Conservation (phyloP, 2,888 invertebrate genomes). For the Eupeodes luniger region DNA sequence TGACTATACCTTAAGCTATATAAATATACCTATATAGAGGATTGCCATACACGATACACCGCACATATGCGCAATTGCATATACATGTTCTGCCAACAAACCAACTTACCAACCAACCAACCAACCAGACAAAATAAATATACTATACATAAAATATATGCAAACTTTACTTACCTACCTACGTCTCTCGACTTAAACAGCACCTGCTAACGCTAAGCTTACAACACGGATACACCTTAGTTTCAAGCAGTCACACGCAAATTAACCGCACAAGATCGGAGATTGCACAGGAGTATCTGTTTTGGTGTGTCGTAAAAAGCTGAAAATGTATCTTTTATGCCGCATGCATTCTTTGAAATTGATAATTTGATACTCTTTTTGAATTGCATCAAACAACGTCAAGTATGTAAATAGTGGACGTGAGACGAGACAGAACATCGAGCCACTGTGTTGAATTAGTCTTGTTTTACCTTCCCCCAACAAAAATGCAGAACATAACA, state of each 20-base stretch:
- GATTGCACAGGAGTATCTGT: slow-evolving; percentile 51
- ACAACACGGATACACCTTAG: slow-evolving; percentile 66
- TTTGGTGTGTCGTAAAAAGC: slow-evolving; percentile 55
- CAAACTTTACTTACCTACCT: neutral
- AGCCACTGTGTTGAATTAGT: neutral
- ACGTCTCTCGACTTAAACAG: slow-evolving; percentile 31
- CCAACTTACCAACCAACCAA: neutral
- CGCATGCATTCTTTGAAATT: slow-evolving; percentile 54
- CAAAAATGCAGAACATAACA: neutral
- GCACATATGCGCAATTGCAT: slow-evolving; percentile 12
- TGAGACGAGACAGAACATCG: neutral
- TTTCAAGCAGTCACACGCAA: slow-evolving; percentile 59
- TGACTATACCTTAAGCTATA: slow-evolving; percentile 10
- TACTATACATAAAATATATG: neutral
- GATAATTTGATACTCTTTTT: slow-evolving; percentile 65
- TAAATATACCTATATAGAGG: neutral
- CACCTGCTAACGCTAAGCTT: slow-evolving; percentile 68
- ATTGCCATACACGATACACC: slow-evolving; percentile 42
- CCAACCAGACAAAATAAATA: neutral
- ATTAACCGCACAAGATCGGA: slow-evolving; percentile 62
- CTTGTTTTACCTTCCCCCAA: neutral
- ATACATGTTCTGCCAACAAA: slow-evolving; percentile 14
- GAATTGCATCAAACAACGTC: slow-evolving; percentile 47
- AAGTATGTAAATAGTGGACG: neutral
- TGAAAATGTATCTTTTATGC: slow-evolving; percentile 61